Percentiles rank a stretch among this genome's conserved stretches.
These are phyloP conservation scores for Drosophila peninsularis DNA, from an alignment of 2,888 invertebrate species.

Conservation along the genomic window DNA sequence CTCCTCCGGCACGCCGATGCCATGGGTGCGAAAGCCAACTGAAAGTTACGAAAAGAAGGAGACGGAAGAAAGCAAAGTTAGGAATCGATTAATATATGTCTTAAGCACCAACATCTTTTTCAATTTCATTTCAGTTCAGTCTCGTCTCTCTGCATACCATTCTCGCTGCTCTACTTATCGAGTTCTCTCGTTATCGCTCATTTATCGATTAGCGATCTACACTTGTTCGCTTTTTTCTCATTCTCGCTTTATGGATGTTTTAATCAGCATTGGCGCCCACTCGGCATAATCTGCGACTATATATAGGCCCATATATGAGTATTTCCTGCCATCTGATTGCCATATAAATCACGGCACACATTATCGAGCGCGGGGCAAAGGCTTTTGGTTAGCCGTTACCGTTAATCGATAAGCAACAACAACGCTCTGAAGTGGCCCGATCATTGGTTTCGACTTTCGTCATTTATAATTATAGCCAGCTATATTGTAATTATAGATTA, in stretches of 20 bases:
- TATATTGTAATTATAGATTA: slow-evolving; percentile 72
- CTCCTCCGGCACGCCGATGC: slow-evolving; percentile 93
- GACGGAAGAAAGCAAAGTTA: neutral
- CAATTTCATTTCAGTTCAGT: neutral
- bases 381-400: slow-evolving; percentile 24
- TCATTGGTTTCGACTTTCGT: slow-evolving; percentile 62
- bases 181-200: neutral
- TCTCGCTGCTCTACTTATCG: neutral
- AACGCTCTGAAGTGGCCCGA: slow-evolving; percentile 53
- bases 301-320: slow-evolving; percentile 37
- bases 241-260: neutral
- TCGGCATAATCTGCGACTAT: slow-evolving; percentile 42
- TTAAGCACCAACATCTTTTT: too few relatives aligned
- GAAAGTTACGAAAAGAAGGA: slow-evolving; percentile 43
- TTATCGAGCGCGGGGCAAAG: slow-evolving; percentile 49
- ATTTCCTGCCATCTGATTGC: slow-evolving; percentile 47
- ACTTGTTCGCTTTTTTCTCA: neutral
- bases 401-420: slow-evolving; percentile 33
- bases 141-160: too few relatives aligned
- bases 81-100: neutral
- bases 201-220: slow-evolving; percentile 31
- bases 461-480: slow-evolving; percentile 75
- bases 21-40: slow-evolving; percentile 94
- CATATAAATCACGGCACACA: slow-evolving; percentile 63
- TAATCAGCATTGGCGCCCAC: slow-evolving; percentile 42